Conservation (phyloP, 2,888 invertebrate species). For the Cacoxenus indagator region DNA sequence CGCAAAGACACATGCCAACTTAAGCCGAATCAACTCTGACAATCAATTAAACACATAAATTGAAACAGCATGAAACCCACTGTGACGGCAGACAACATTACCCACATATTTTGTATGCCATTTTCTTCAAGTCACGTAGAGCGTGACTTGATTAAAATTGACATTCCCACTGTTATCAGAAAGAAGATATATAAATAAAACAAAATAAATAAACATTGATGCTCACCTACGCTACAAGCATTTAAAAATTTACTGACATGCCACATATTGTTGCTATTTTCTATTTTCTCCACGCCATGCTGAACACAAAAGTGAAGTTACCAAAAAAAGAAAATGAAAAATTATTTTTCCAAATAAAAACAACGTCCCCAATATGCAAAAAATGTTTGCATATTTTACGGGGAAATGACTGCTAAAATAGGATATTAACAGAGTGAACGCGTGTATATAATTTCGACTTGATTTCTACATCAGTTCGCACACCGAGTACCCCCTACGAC, state of each 20-base stretch:
- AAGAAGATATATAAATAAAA: constrained; percentile 60
- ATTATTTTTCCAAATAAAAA: constrained; percentile 36
- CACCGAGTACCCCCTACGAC: too few relatives aligned
- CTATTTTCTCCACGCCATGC: not conserved
- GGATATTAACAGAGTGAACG: constrained; percentile 33
- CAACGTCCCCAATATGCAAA: too few relatives aligned
- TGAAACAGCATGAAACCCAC: too few relatives aligned
- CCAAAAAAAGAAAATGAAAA: constrained; percentile 6
- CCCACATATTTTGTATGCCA: constrained; percentile 66
- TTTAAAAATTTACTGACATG: too few relatives aligned
- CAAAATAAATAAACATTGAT: constrained; percentile 64
- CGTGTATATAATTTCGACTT: constrained; percentile 38
- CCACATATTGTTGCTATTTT: constrained; percentile 20
- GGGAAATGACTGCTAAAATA: constrained; percentile 43
- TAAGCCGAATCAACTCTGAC: not conserved
- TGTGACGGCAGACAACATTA: too few relatives aligned
- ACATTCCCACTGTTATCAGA: constrained; percentile 37
- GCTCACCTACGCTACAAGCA: constrained; percentile 25
- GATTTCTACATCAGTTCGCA: constrained; percentile 33
- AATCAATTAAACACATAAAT: not conserved
- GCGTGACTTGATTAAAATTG: constrained; percentile 62
- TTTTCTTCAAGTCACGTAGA: constrained; percentile 69
- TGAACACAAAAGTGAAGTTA: constrained; percentile 14
- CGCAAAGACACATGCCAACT: not conserved
- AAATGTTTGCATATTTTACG: constrained; percentile 61